Percentiles rank a stretch among this genome's conserved stretches.
Conservation (phyloP, 2,797 vertebrate species). For the Mallotus villosus region DNA sequence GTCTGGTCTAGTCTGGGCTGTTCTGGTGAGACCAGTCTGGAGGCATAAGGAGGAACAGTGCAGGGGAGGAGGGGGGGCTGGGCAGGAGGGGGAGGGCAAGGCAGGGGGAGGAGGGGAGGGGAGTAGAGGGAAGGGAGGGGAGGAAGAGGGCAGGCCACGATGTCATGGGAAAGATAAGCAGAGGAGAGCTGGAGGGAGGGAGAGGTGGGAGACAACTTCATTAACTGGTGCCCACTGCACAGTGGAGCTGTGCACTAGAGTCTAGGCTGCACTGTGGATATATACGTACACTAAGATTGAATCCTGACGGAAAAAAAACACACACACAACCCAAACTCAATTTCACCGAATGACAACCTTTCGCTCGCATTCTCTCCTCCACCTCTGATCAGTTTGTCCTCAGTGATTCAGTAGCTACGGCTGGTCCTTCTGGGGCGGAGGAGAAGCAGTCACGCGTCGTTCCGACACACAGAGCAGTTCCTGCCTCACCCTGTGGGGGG, state of each 20-base stretch:
- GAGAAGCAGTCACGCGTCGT: too few species aligned
- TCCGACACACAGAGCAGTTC: not conserved
- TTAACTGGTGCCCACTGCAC: not conserved
- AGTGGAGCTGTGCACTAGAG: too few species aligned
- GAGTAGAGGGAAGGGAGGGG: slow-evolving; percentile 68
- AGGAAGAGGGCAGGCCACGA: slow-evolving; percentile 64
- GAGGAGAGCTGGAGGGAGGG: slow-evolving; percentile 29
- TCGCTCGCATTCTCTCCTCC: too few species aligned
- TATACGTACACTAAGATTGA: not conserved
- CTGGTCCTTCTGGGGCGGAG: not conserved
- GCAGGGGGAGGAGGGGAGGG: slow-evolving; percentile 76
- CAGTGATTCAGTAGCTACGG: not conserved
- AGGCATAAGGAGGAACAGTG: slow-evolving; percentile 30
- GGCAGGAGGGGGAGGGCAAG: slow-evolving; percentile 63
- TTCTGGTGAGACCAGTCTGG: slow-evolving; percentile 34
- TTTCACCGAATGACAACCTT: not conserved
- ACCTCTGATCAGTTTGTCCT: not conserved
- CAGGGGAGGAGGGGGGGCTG: slow-evolving; percentile 42
- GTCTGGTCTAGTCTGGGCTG: too few species aligned
- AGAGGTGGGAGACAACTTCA: not conserved
- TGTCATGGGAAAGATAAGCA: slow-evolving; percentile 90
- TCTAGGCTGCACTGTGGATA: not conserved
- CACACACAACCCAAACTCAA: not conserved
- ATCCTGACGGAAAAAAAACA: not conserved
- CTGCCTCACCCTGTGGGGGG: slow-evolving; percentile 69